phyloP scores from a whole-genome alignment of 2,888 invertebrate genomes.

The Campoplex nolae region DNA sequence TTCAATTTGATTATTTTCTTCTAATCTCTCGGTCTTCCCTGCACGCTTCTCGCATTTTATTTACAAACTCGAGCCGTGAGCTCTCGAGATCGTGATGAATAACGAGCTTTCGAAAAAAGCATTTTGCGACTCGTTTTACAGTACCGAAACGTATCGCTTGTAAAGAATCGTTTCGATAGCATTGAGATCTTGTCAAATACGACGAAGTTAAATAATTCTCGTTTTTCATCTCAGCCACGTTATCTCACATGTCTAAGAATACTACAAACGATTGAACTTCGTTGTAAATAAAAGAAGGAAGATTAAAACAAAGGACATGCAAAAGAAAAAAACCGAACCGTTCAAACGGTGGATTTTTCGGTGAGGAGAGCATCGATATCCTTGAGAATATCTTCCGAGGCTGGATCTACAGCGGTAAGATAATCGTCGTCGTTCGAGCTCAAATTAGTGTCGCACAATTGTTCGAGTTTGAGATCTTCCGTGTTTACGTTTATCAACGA shows the following conservation, averaged over 20 bases:
- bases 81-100: neutral
- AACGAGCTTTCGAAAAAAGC: neutral
- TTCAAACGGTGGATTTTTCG: slow-evolving; percentile 73
- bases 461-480: slow-evolving; percentile 69
- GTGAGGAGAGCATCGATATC: slow-evolving; percentile 81
- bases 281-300: slow-evolving; percentile 16
- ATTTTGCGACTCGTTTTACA: neutral
- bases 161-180: neutral
- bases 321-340: slow-evolving; percentile 7
- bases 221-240: slow-evolving; percentile 6
- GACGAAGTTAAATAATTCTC: neutral
- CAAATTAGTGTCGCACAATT: slow-evolving; percentile 71
- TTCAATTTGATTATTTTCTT: neutral
- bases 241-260: neutral
- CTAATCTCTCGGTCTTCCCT: slow-evolving; percentile 4
- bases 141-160: neutral
- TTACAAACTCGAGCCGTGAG: slow-evolving; percentile 30
- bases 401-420: slow-evolving; percentile 73
- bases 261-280: slow-evolving; percentile 18
- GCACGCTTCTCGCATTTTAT: slow-evolving; percentile 23
- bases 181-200: neutral
- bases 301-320: neutral
- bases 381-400: slow-evolving; percentile 80
- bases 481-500: slow-evolving; percentile 25
- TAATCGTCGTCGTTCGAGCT: slow-evolving; percentile 76